A percentile compares a stretch with the other conserved stretches of the same genome.
Conservation (phyloP, 2,797 vertebrate genomes). For the Pangasius sanitwongsei region DNA sequence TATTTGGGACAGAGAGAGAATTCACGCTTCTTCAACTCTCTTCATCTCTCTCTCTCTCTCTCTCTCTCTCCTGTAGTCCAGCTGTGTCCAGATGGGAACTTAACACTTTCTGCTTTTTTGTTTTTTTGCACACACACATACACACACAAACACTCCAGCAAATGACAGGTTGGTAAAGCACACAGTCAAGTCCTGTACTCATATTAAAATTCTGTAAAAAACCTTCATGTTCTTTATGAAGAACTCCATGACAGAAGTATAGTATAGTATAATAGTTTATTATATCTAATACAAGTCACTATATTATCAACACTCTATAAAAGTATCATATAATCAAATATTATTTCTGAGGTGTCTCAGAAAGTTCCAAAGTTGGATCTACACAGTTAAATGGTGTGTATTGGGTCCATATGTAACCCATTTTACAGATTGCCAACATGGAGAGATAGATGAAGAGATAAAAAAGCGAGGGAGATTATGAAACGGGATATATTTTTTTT, state of each 20-base stretch:
- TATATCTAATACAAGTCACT: not conserved
- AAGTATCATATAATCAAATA: not conserved
- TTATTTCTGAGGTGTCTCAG: not conserved
- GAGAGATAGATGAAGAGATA: constrained; percentile 31
- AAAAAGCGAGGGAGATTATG: constrained; percentile 23
- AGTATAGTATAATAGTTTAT: not conserved
- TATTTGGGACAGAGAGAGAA: constrained; percentile 35
- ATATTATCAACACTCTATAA: not conserved
- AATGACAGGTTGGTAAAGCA: not conserved
- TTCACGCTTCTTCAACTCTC: constrained; percentile 24
- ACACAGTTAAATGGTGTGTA: not conserved
- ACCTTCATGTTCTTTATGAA: not conserved
- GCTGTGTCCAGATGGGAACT: constrained; percentile 66
- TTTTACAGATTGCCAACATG: constrained; percentile 2
- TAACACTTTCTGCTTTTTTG: constrained; percentile 10
- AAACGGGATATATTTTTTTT: constrained; percentile 57
- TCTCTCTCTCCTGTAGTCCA: constrained; percentile 54
- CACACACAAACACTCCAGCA: not conserved
- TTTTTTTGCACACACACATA: not conserved
- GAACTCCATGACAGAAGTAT: not conserved
- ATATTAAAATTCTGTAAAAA: constrained; percentile 34
- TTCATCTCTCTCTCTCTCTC: constrained; percentile 12
- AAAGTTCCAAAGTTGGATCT: not conserved
- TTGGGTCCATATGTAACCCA: not conserved
- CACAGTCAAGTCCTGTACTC: not conserved